phyloP scores from a whole-genome alignment of 2,888 invertebrate genomes.

The Sesia bembeciformis region DNA sequence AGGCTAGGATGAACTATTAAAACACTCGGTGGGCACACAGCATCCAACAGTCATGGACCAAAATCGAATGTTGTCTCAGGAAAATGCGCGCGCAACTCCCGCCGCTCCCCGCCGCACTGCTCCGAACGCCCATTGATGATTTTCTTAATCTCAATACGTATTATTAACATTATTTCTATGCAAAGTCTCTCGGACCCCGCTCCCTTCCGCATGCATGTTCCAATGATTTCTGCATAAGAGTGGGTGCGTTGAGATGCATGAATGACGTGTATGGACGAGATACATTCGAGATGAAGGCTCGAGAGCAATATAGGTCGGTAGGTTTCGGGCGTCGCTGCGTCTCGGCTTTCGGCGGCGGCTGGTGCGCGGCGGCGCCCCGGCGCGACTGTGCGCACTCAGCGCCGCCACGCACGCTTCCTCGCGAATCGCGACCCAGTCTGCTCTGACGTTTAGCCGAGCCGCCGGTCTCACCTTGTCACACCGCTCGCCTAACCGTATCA shows the following conservation, averaged over 20 bases:
- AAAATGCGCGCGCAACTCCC: conserved; percentile 61
- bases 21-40: conserved; percentile 63
- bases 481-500: conserved; percentile 33
- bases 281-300: conserved; percentile 26
- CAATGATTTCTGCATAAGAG: not conserved
- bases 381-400: conserved; percentile 52
- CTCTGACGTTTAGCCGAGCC: conserved; percentile 63
- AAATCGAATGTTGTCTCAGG: conserved; percentile 72
- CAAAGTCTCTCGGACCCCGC: conserved; percentile 10
- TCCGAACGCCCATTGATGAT: conserved; percentile 68
- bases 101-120: conserved; percentile 46
- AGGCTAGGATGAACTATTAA: conserved; percentile 69
- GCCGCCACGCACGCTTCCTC: conserved; percentile 59
- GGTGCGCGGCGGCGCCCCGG: conserved; percentile 16
- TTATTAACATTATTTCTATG: conserved; percentile 42
- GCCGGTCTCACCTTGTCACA: conserved; percentile 54
- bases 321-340: conserved; percentile 73
- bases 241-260: not conserved
- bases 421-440: conserved; percentile 63
- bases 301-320: conserved; percentile 52
- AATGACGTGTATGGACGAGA: conserved; percentile 3
- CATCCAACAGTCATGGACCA: conserved; percentile 74
- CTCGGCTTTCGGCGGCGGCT: conserved; percentile 59
- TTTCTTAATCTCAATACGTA: conserved; percentile 59
- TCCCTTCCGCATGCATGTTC: not conserved